Percentiles rank a stretch among this genome's conserved stretches.
phyloP scores from a whole-genome alignment of 1,140 invertebrate species.

The Protaetia brevitarsis region DNA sequence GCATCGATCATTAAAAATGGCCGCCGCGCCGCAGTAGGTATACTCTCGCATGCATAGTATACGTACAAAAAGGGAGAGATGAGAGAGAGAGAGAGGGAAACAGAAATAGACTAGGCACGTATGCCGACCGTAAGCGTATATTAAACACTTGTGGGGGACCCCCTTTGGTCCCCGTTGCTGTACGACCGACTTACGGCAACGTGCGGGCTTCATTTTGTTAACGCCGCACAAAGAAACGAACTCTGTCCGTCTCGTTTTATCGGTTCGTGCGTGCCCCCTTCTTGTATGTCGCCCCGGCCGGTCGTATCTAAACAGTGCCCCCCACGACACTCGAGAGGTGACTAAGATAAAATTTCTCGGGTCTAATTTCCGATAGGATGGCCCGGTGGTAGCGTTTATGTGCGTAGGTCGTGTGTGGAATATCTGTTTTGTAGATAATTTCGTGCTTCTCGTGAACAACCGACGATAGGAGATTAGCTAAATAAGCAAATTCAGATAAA shows the following conservation, averaged over 20 bases:
- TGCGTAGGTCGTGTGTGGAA: not conserved
- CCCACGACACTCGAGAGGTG: constrained; percentile 12
- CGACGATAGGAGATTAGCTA: too few species aligned
- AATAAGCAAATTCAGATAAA: too few species aligned
- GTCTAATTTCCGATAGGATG: constrained; percentile 13
- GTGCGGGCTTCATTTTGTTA: constrained; percentile 9
- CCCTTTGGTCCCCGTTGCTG: too few species aligned
- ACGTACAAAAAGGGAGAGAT: too few species aligned
- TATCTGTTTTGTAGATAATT: too few species aligned
- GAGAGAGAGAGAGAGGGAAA: too few species aligned
- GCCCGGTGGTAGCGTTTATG: not conserved
- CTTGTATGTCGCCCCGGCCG: not conserved
- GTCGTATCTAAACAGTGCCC: constrained; percentile 5
- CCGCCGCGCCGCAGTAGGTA: constrained; percentile 21
- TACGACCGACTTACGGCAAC: not conserved
- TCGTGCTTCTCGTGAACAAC: too few species aligned
- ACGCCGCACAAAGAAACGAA: constrained; percentile 7
- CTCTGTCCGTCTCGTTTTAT: constrained; percentile 11
- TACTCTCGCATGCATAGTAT: not conserved
- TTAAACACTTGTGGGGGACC: too few species aligned
- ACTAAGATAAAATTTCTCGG: constrained; percentile 11
- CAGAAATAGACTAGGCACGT: too few species aligned
- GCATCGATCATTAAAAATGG: constrained; percentile 41
- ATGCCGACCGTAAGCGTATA: too few species aligned
- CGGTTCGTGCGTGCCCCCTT: not conserved